Evolutionary conservation across 2,888 invertebrate genomes (phyloP).

Genomic region (Diarsia mendica): DNA sequence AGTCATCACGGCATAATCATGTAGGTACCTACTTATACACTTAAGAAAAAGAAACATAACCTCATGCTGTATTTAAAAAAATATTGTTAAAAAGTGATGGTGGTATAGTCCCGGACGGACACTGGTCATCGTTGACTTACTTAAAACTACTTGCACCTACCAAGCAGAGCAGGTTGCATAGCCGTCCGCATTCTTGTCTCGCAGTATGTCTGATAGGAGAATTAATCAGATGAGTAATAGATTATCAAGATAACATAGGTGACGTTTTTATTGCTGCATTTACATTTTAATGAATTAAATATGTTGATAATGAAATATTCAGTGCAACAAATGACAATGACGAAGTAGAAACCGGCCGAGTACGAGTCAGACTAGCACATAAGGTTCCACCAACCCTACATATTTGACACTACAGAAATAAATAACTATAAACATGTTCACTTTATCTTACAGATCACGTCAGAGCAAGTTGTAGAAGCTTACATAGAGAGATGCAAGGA

Average conservation of each 20-base stretch:
- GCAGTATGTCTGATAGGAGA: background rate
- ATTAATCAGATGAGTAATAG: background rate
- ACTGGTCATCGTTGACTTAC: background rate
- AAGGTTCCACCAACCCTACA: background rate
- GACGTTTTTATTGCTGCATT: background rate
- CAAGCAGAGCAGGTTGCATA: background rate
- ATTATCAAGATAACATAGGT: too few species aligned
- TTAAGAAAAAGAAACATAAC: background rate
- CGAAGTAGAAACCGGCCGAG: background rate
- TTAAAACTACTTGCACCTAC: background rate
- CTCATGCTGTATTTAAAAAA: background rate
- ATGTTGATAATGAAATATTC: background rate
- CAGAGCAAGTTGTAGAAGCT: constrained; percentile 92
- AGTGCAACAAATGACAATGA: background rate
- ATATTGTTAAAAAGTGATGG: background rate
- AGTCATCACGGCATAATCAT: background rate
- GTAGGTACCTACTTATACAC: too few species aligned
- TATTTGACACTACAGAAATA: background rate
- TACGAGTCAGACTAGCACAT: background rate
- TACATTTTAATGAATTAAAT: background rate
- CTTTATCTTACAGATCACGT: constrained; percentile 90
- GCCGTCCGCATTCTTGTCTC: constrained; percentile 33
- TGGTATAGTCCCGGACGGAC: background rate
- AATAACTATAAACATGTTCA: background rate
- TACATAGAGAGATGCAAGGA: constrained; percentile 94